Base-by-base conservation (phyloP, 2,888 invertebrate genomes). In the Microctonus hyperodae region DNA sequence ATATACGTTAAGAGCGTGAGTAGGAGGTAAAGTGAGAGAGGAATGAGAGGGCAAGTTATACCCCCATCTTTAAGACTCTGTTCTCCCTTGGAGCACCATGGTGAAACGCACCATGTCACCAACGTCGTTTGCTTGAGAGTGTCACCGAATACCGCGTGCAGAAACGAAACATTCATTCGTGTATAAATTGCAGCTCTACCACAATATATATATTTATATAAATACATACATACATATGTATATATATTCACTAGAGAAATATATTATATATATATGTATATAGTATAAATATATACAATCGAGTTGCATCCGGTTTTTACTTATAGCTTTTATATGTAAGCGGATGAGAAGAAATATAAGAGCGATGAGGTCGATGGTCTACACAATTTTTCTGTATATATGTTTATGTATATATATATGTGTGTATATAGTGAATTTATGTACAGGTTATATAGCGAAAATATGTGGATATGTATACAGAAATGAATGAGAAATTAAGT, bases 51-150 rank as follows among this genome's bases (percentile, higher is more conserved):
- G 16, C 44, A 9, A 44, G 6, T 20, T 4, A 44, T 44, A 44
- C 7, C 16, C 71, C 25, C 74, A 73, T 76, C 76, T 75, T 76
- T 74, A 73, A 76, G 73, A 72, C 70, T 71, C 72, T 44, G 68
- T 13, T 60, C 68, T 66, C 71, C 68, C 22, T 20, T n/a, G n/a
- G 72, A 72, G 72, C 74, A 63, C 67, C 68, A 66, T 69, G 76
- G 72, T 73, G 72, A 7, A 67, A 63, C 68, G 68, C 58, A 50
- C 69, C 60, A 67, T 63, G 73, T 70, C 70, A 63, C 65, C 44
- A 70, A 33, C 56, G 63, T 71, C 65, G 64, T 69, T 20, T 44
- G 33, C 59, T 33, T 23, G 4, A 51, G 23, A 51, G 67, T 35
- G 65, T 57, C 65, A 69, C 66, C 64, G 72, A 65, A 63, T 63